Evolutionary conservation across 2,888 invertebrate species (phyloP), one percentile per base, ranked within the genome.

Genomic region (Hedychridium roseum): DNA sequence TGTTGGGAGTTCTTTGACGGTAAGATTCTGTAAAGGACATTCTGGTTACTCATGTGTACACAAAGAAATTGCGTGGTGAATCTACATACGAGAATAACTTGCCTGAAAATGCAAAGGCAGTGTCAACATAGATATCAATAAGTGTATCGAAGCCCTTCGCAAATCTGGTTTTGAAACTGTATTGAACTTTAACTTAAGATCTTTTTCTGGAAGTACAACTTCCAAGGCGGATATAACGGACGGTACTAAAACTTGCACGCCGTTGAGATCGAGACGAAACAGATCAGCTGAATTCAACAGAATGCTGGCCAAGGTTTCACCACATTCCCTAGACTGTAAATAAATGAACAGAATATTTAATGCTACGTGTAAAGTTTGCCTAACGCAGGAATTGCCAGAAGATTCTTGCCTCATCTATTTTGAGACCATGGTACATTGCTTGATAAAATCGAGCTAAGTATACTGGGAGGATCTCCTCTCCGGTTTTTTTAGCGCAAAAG

Each of bases 371-470:
- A 31, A 21, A 11, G n/a, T n/a, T n/a, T n/a, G n/a, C n/a, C n/a
- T n/a, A n/a, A n/a, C n/a, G n/a, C n/a, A n/a, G n/a, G n/a, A n/a
- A n/a, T n/a, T n/a, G n/a, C n/a, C n/a, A 12, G 23, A 35, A 11
- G 4, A 2, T 18, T 31, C 39, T 59, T 51, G 73, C 73, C 46
- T 77, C 76, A 37, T 85, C 83, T 60, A 88, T 84, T 64, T 87
- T 83, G 15, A 97, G 84, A 1, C 96, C 97, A 77, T 94, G 92
- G 67, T 90, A 90, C 55, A 99, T 80, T 2, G 94, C 92, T 68
- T 95, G 87, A 80, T 96, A 97, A 81, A 97, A 95, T 37, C 97
- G 85, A 6, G 97, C 94, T 67, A 97, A 83, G 82, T 98, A 98
- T 1, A 90, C 91, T 1, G 96, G 93, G 42, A 94, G 82, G 64